Evolutionary conservation across 2,797 vertebrate genomes (phyloP).

Genomic region (Acanthurus lineatus): DNA sequence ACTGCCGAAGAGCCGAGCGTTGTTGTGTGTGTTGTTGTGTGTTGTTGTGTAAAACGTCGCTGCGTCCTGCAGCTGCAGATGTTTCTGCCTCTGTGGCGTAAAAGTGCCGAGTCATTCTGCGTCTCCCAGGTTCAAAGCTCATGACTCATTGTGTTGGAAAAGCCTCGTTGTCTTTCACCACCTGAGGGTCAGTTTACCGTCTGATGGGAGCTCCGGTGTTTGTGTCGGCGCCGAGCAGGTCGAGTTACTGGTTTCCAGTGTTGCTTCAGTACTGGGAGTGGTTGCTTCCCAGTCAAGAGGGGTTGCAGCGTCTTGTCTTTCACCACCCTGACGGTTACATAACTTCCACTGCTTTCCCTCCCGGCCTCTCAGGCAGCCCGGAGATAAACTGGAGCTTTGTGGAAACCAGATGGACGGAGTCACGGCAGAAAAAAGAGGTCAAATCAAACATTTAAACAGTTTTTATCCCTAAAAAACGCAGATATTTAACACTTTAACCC

Average conservation of each 20-base stretch:
- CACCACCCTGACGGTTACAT: constrained; percentile 26
- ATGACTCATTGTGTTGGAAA: not conserved
- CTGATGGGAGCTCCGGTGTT: not conserved
- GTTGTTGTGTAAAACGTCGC: too few species aligned
- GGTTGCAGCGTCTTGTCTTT: constrained; percentile 18
- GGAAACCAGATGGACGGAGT: constrained; percentile 9
- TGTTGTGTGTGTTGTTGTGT: too few species aligned
- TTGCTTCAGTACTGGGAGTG: constrained; percentile 35
- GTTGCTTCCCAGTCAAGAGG: constrained; percentile 15
- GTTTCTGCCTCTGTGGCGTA: too few species aligned
- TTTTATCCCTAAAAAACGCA: too few species aligned
- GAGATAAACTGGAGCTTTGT: not conserved
- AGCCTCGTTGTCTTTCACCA: not conserved
- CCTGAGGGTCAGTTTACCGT: not conserved
- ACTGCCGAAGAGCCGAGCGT: too few species aligned
- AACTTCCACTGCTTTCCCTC: constrained; percentile 28
- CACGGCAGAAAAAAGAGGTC: not conserved
- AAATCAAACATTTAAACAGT: too few species aligned
- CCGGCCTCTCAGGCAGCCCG: not conserved
- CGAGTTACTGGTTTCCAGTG: constrained; percentile 14
- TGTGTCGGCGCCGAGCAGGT: not conserved
- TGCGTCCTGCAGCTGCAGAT: too few species aligned
- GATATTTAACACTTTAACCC: too few species aligned
- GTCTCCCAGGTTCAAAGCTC: not conserved
- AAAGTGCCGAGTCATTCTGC: not conserved